Percentiles rank a stretch among this genome's conserved stretches.
Conservation (phyloP, 2,888 invertebrate genomes). For the Dioctria linearis region DNA sequence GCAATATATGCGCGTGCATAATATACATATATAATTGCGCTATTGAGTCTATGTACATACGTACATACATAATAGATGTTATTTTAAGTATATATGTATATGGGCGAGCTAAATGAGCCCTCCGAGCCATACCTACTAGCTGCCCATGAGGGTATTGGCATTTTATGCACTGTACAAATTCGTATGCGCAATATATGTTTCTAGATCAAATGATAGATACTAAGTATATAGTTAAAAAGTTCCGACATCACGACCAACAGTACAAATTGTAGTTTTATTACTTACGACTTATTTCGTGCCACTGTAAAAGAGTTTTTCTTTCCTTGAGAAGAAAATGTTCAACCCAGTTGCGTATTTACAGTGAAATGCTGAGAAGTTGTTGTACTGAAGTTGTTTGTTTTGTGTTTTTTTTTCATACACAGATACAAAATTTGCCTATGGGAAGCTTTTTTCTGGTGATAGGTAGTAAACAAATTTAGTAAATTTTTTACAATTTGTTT, state of each 20-base stretch:
- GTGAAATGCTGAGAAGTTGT: too few relatives aligned
- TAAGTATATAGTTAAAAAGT: conserved; percentile 31
- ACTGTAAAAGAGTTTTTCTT: background rate
- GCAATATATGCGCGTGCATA: background rate
- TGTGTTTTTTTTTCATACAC: too few relatives aligned
- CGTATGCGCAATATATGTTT: conserved; percentile 31
- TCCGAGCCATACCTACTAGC: conserved; percentile 32
- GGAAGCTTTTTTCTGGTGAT: too few relatives aligned
- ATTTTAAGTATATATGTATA: background rate
- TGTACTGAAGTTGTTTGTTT: too few relatives aligned
- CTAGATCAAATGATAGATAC: conserved; percentile 29
- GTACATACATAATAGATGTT: too few relatives aligned
- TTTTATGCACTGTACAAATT: conserved; percentile 20
- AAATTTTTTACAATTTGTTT: too few relatives aligned
- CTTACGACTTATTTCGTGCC: conserved; percentile 40
- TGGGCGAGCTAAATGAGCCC: conserved; percentile 44
- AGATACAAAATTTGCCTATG: too few relatives aligned
- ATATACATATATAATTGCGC: background rate
- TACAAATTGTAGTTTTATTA: conserved; percentile 54
- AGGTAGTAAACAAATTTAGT: too few relatives aligned
- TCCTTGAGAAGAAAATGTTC: too few relatives aligned
- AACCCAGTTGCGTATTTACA: too few relatives aligned
- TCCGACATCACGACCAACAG: conserved; percentile 52
- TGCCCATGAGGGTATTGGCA: conserved; percentile 21
- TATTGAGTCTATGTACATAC: too few relatives aligned